phyloP scores from a whole-genome alignment of 2,888 invertebrate genomes.

The Tenthredo notha region DNA sequence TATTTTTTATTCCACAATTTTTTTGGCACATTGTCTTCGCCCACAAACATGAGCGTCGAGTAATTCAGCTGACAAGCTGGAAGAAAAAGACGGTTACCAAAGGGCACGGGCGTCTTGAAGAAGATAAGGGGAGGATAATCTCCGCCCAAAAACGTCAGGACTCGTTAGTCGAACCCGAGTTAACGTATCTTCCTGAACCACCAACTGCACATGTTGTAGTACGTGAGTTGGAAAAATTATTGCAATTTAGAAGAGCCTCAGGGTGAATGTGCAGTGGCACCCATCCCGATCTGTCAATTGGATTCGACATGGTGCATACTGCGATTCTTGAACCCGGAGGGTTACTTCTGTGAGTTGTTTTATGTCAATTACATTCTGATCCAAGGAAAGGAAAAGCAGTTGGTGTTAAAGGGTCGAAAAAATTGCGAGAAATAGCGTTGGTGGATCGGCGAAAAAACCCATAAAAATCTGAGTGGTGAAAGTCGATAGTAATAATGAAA shows the following conservation, averaged over 20 bases:
- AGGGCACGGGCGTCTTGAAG: not conserved
- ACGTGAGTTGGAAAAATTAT: constrained; percentile 75
- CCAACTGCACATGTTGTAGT: constrained; percentile 55
- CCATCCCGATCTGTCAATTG: constrained; percentile 36
- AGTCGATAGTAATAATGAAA: not conserved
- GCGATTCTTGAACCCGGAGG: constrained; percentile 16
- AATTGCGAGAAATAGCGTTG: not conserved
- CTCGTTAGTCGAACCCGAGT: constrained; percentile 69
- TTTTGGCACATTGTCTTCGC: not conserved
- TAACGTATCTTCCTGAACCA: not conserved
- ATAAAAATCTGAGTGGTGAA: not conserved
- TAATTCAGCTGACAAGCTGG: not conserved
- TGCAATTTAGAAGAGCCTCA: constrained; percentile 68
- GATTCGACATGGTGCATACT: constrained; percentile 37
- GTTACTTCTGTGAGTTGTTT: not conserved
- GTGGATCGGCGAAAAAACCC: not conserved
- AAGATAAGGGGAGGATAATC: constrained; percentile 37
- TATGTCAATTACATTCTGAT: constrained; percentile 33
- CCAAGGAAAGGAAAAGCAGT: not conserved
- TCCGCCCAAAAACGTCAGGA: constrained; percentile 72
- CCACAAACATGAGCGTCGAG: not conserved
- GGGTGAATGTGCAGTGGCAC: constrained; percentile 56
- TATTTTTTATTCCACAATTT: not conserved
- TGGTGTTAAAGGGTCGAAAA: not conserved
- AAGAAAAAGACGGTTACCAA: not conserved